Evolutionary conservation across 2,888 invertebrate genomes (phyloP).

Genomic region (Epinotia demarniana): DNA sequence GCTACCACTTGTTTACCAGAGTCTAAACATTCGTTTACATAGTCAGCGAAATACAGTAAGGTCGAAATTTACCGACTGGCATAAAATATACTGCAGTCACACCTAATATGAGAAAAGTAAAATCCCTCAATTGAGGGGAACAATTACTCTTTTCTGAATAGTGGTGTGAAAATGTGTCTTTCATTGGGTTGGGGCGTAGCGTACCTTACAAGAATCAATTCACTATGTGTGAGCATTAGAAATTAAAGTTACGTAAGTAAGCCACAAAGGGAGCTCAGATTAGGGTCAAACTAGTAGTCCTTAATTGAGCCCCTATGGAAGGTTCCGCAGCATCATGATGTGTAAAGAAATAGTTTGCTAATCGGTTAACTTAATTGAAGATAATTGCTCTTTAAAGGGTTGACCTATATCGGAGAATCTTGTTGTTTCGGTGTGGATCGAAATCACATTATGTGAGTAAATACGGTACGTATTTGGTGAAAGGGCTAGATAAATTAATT

Average conservation of each 20-base stretch:
- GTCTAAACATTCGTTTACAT: too few species aligned
- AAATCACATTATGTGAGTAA: constrained; percentile 5
- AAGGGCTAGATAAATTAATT: background rate
- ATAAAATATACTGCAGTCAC: too few species aligned
- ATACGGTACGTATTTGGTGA: background rate
- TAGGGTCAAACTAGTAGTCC: constrained; percentile 36
- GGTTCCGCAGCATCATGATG: constrained; percentile 26
- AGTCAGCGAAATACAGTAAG: too few species aligned
- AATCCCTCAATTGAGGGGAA: too few species aligned
- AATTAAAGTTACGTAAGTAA: constrained; percentile 11
- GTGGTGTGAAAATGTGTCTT: too few species aligned
- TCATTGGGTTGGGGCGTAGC: too few species aligned
- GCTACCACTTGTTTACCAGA: too few species aligned
- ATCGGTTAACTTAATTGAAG: constrained; percentile 25
- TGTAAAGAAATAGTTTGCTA: constrained; percentile 33
- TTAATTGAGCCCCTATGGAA: constrained; percentile 27
- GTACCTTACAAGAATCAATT: too few species aligned
- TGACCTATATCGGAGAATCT: constrained; percentile 4
- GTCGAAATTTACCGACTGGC: too few species aligned
- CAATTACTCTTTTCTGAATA: too few species aligned
- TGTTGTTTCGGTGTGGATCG: background rate
- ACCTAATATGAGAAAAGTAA: too few species aligned
- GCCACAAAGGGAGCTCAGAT: constrained; percentile 24
- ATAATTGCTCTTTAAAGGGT: constrained; percentile 15
- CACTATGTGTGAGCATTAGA: background rate